phyloP scores from a whole-genome alignment of 1,140 invertebrate species.

The Aethina tumida region DNA sequence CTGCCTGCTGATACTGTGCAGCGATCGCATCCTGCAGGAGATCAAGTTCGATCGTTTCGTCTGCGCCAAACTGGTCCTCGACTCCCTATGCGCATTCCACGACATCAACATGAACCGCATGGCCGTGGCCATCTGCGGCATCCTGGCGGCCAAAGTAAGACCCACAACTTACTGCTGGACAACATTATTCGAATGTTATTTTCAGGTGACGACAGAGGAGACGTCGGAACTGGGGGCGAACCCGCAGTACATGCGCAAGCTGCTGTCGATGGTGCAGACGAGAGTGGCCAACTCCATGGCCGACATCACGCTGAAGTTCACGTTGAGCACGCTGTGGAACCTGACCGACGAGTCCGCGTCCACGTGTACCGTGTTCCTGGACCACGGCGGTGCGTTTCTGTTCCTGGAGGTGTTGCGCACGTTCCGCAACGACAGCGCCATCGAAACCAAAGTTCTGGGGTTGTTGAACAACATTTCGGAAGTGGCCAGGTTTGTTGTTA shows the following conservation, averaged over 20 bases:
- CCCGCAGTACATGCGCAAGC: conserved; percentile 61
- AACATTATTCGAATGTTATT: conserved; percentile 4
- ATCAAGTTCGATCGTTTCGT: conserved; percentile 63
- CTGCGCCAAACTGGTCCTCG: conserved; percentile 62
- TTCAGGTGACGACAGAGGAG: conserved; percentile 50
- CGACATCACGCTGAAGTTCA: conserved; percentile 74
- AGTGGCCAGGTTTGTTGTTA: no score
- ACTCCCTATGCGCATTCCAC: conserved; percentile 62
- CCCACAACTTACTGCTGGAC: no score
- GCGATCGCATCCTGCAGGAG: conserved; percentile 68
- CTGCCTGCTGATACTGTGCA: conserved; percentile 64
- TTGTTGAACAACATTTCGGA: conserved; percentile 77
- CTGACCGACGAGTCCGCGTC: conserved; percentile 66
- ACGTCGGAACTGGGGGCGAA: conserved; percentile 62
- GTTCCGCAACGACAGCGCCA: conserved; percentile 52
- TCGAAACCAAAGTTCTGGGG: conserved; percentile 71
- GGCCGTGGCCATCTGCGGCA: conserved; percentile 76
- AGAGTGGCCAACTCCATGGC: conserved; percentile 49
- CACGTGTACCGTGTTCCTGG: conserved; percentile 64
- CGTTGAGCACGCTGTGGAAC: conserved; percentile 75
- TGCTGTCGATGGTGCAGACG: conserved; percentile 56
- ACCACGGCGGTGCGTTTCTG: conserved; percentile 57
- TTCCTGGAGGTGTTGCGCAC: conserved; percentile 58
- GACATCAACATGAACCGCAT: conserved; percentile 69
- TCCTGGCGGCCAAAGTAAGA: conserved; percentile 57